Conservation (phyloP, 2,113 vertebrate species). For the Dasyprocta punctata region DNA sequence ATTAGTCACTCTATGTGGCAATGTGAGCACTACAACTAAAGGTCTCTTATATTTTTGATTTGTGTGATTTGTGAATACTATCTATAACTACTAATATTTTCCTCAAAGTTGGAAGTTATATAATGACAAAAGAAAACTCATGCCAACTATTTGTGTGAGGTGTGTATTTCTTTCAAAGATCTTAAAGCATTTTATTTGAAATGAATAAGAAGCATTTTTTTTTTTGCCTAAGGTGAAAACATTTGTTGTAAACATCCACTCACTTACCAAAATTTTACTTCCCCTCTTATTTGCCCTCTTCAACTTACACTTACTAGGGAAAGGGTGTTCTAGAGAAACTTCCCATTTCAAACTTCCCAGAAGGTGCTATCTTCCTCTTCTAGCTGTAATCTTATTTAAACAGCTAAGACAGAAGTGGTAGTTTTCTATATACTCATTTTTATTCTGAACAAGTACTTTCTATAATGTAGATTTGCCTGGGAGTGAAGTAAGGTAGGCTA, state of each 20-base stretch:
- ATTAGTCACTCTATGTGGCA: constrained; percentile 59
- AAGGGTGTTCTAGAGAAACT: constrained; percentile 5
- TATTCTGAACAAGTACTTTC: neutral
- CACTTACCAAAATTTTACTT: constrained; percentile 1
- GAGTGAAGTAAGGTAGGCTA: neutral
- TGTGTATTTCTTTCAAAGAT: constrained; percentile 7
- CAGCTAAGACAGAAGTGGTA: neutral
- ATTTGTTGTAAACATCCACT: neutral
- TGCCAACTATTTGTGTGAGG: neutral
- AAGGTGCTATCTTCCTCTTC: neutral
- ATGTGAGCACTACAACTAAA: constrained; percentile 5
- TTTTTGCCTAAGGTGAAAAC: neutral
- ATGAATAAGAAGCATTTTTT: neutral
- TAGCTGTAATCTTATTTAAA: neutral
- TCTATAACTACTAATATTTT: constrained; percentile 63
- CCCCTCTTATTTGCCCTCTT: neutral
- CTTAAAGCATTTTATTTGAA: constrained; percentile 23
- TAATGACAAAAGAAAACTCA: constrained; percentile 45
- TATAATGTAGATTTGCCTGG: neutral
- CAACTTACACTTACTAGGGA: neutral
- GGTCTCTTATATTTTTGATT: constrained; percentile 51
- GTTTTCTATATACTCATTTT: neutral
- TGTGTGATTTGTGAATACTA: constrained; percentile 21
- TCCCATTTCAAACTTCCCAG: constrained; percentile 8
- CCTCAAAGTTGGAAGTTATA: constrained; percentile 44